Conservation (phyloP, 2,888 invertebrate species). For the Agonopterix arenella region DNA sequence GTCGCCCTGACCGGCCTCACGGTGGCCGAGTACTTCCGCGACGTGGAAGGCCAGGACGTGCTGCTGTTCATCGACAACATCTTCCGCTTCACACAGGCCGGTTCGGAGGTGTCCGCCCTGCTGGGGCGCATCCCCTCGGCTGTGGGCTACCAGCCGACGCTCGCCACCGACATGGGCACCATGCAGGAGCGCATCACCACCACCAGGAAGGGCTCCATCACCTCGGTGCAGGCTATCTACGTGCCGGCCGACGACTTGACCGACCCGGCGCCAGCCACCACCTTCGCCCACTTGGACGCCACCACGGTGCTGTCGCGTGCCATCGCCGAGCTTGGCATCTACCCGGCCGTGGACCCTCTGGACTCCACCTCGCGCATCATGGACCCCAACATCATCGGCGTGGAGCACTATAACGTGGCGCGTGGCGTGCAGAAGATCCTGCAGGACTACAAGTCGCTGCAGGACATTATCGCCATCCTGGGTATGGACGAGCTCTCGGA, state of each 20-base stretch:
- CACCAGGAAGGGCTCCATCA: slow-evolving; percentile 96
- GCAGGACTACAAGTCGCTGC: slow-evolving; percentile 86
- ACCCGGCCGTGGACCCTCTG: slow-evolving; percentile 96
- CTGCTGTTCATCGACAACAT: slow-evolving; percentile 97
- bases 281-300: slow-evolving; percentile 97
- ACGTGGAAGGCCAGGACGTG: slow-evolving; percentile 96
- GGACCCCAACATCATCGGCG: slow-evolving; percentile 94
- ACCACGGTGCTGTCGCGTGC: slow-evolving; percentile 95
- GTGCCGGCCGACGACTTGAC: slow-evolving; percentile 98
- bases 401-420: slow-evolving; percentile 92
- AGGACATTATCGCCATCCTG: slow-evolving; percentile 95
- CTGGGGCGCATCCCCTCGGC: slow-evolving; percentile 97
- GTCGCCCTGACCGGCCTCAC: slow-evolving; percentile 95
- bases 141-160: slow-evolving; percentile 97
- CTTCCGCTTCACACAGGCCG: slow-evolving; percentile 95
- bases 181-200: slow-evolving; percentile 98
- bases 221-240: slow-evolving; percentile 96
- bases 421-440: slow-evolving; percentile 95
- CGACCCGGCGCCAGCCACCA: slow-evolving; percentile 97
- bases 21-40: slow-evolving; percentile 97
- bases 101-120: slow-evolving; percentile 93
- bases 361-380: slow-evolving; percentile 97
- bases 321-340: slow-evolving; percentile 95
- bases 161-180: slow-evolving; percentile 98
- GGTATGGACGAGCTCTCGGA: slow-evolving; percentile 92